These are phyloP conservation scores for Dryomyza anilis DNA, from an alignment of 2,888 invertebrate species.

Conservation along the genomic window DNA sequence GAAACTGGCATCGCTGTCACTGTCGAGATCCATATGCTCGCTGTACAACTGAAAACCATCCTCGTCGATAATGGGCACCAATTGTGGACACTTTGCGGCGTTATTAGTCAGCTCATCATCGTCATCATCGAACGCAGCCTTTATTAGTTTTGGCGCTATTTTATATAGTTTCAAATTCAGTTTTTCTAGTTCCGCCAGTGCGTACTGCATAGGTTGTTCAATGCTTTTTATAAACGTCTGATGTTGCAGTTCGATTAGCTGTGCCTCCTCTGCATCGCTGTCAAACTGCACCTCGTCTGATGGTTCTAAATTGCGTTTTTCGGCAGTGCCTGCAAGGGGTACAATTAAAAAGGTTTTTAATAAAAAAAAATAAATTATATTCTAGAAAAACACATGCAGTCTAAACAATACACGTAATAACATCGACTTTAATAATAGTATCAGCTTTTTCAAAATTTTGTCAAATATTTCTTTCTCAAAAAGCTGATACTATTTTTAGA, in stretches of 20 bases:
- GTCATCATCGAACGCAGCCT: neutral
- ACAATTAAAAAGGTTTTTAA: neutral
- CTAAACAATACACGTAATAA: too few species aligned
- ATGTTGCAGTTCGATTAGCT: constrained; percentile 43
- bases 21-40: constrained; percentile 10
- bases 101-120: neutral
- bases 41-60: constrained; percentile 33
- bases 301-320: constrained; percentile 39
- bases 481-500: too few species aligned
- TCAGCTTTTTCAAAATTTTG: too few species aligned
- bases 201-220: constrained; percentile 29
- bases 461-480: too few species aligned
- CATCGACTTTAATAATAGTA: too few species aligned
- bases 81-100: constrained; percentile 33
- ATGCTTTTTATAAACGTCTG: constrained; percentile 22
- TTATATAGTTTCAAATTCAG: too few species aligned
- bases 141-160: too few species aligned
- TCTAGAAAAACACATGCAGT: too few species aligned
- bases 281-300: constrained; percentile 39
- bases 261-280: constrained; percentile 40
- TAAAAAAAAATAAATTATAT: too few species aligned
- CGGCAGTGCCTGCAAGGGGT: constrained; percentile 41
- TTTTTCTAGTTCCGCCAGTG: constrained; percentile 25
- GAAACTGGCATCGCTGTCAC: constrained; percentile 18
- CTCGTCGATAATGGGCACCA: constrained; percentile 35